Conservation (phyloP, 37 sponge, comb jelly and placozoan species). For the Theonella swinhoei region DNA sequence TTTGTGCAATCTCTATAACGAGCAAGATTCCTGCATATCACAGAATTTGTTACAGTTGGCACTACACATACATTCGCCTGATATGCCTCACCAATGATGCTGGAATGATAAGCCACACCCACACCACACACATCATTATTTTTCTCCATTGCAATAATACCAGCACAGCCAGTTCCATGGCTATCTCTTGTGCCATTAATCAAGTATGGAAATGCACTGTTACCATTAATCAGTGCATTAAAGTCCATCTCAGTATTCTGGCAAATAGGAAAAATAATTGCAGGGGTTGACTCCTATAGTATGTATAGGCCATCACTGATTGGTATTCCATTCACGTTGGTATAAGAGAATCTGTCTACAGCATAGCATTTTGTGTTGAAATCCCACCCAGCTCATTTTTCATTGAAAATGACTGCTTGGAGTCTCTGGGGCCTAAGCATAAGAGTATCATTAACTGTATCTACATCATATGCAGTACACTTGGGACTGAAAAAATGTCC, state of each 20-base stretch:
- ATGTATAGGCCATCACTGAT: no score
- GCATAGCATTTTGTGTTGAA: no score
- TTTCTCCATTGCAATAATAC: conserved; percentile 71
- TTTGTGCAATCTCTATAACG: conserved; percentile 79
- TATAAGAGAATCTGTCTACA: no score
- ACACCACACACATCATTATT: conserved; percentile 70
- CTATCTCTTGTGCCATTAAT: conserved; percentile 69
- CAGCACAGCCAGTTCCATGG: conserved; percentile 91
- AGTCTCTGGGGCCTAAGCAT: no score
- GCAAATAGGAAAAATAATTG: no score
- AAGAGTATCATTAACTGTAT: not conserved
- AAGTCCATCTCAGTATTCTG: not conserved
- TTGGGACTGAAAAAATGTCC: not conserved
- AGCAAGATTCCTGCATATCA: conserved; percentile 84
- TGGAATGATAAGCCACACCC: conserved; percentile 79
- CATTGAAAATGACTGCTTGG: no score
- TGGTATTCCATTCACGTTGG: not conserved
- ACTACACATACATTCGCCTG: no score
- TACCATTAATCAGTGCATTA: not conserved
- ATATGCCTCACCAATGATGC: conserved; percentile 81
- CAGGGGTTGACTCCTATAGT: no score
- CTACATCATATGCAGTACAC: not conserved
- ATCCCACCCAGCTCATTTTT: no score
- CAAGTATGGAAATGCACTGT: conserved; percentile 75
- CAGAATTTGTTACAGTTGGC: no score